Evolutionary conservation across 2,113 vertebrate species (phyloP).

Genomic region (Heloderma charlesbogerti): DNA sequence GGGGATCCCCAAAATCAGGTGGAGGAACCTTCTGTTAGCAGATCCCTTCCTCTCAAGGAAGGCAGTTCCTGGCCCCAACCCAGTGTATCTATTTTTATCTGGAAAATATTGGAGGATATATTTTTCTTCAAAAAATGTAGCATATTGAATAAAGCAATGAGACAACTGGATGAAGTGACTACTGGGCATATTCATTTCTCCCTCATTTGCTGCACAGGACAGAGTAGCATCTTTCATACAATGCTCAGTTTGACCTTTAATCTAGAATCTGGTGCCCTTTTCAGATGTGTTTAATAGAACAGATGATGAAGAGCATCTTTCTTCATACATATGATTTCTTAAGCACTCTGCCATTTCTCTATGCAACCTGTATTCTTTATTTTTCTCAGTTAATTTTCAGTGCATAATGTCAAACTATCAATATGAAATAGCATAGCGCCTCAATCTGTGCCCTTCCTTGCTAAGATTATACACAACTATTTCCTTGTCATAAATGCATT

Average conservation of each 20-base stretch:
- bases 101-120: neutral
- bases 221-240: neutral
- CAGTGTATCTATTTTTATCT: neutral
- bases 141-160: neutral
- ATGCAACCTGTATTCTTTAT: accelerated
- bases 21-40: no score
- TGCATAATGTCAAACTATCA: slow-evolving; percentile 1
- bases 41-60: no score
- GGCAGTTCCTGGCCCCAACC: no score
- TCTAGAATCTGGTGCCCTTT: neutral
- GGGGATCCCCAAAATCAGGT: no score
- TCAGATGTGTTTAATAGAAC: neutral
- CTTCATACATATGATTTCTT: neutral
- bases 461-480: neutral
- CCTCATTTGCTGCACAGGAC: neutral
- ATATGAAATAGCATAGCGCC: neutral
- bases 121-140: neutral
- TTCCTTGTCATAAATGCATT: neutral
- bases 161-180: neutral
- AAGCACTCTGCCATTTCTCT: neutral
- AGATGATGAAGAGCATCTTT: neutral
- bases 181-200: neutral
- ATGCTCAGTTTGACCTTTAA: slow-evolving; percentile 11
- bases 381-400: slow-evolving; percentile 17
- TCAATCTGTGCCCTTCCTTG: neutral